Percentiles rank a stretch among this genome's conserved stretches.
These are phyloP conservation scores for Aurelia sp. DNA, from an alignment of 30 jellyfish, hydroid and myxozoan genomes.

Conservation along the genomic window DNA sequence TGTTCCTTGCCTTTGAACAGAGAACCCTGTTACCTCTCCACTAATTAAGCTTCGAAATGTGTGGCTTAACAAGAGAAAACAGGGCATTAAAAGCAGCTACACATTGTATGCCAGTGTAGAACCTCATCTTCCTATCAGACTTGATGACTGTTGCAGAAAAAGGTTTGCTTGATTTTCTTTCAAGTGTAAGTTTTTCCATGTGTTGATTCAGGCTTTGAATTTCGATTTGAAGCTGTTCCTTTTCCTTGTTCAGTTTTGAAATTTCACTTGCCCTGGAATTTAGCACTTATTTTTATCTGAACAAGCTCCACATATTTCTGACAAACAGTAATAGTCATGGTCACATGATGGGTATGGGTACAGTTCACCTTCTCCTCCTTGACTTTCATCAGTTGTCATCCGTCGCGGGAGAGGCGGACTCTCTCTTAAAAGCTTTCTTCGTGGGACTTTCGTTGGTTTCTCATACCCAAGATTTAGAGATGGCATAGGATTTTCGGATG, in stretches of 20 bases:
- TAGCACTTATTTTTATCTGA: slow-evolving; percentile 2
- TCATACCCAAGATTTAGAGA: slow-evolving; percentile 5
- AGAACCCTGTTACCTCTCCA: slow-evolving; percentile 24
- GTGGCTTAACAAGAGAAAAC: slow-evolving; percentile 23
- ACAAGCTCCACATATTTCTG: slow-evolving; percentile 18
- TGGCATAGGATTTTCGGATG: slow-evolving; percentile 23
- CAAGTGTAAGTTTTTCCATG: background rate
- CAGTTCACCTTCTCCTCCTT: background rate
- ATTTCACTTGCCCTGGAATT: background rate
- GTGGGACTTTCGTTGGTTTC: background rate
- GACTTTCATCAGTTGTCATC: background rate
- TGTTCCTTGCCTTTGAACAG: background rate
- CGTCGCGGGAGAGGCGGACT: background rate
- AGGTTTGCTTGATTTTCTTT: slow-evolving; percentile 2
- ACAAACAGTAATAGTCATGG: slow-evolving; percentile 2
- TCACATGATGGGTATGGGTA: background rate
- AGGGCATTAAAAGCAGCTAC: slow-evolving; percentile 27
- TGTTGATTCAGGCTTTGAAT: background rate
- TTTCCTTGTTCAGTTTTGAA: slow-evolving; percentile 7
- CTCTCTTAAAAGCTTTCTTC: too few relatives aligned
- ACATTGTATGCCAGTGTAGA: too few relatives aligned
- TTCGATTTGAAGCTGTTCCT: background rate
- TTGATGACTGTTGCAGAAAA: slow-evolving; percentile 1
- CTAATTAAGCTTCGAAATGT: slow-evolving; percentile 18
- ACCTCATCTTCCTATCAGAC: background rate